A percentile compares a stretch with the other conserved stretches of the same genome.
These are phyloP conservation scores for Nautilus pompilius DNA, from an alignment of 1,140 invertebrate genomes.

Conservation along the genomic window DNA sequence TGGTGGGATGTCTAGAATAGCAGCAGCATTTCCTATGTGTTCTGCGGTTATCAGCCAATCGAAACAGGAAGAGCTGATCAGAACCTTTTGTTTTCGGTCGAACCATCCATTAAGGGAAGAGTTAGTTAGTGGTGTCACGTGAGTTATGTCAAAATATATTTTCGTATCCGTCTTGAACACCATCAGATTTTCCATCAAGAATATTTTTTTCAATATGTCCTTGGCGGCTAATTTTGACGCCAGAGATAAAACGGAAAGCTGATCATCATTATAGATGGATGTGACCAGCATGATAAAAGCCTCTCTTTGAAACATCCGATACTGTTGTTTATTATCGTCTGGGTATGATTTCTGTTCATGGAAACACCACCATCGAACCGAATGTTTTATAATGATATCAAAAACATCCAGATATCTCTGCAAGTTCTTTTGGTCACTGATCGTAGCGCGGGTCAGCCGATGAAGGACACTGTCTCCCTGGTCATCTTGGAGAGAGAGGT, in stretches of 20 bases:
- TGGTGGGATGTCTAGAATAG: slow-evolving; percentile 35
- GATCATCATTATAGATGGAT: slow-evolving; percentile 26
- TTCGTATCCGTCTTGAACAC: slow-evolving; percentile 4
- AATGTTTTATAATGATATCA: slow-evolving; percentile 19
- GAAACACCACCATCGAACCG: slow-evolving; percentile 10
- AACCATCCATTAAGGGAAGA: slow-evolving; percentile 18
- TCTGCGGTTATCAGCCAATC: slow-evolving; percentile 28
- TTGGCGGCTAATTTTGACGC: slow-evolving; percentile 27
- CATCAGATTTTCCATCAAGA: slow-evolving; percentile 21
- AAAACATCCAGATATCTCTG: slow-evolving; percentile 19
- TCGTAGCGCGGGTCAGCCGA: slow-evolving; percentile 18
- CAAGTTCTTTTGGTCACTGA: slow-evolving; percentile 9
- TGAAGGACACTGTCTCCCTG: slow-evolving; percentile 40
- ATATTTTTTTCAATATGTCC: slow-evolving; percentile 15
- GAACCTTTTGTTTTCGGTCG: slow-evolving; percentile 2
- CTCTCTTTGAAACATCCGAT: no score
- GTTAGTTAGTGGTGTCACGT: slow-evolving; percentile 29
- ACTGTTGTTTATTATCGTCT: no score
- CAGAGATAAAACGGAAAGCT: slow-evolving; percentile 27
- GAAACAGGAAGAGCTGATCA: slow-evolving; percentile 19
- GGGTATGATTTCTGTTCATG: slow-evolving; percentile 17
- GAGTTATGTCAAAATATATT: slow-evolving; percentile 25
- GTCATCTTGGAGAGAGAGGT: slow-evolving; percentile 26
- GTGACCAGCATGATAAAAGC: slow-evolving; percentile 22
- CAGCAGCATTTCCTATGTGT: slow-evolving; percentile 17